Percentiles rank a stretch among this genome's conserved stretches.
Evolutionary conservation across 2,797 vertebrate genomes (phyloP).

Genomic region (Oreochromis mossambicus): DNA sequence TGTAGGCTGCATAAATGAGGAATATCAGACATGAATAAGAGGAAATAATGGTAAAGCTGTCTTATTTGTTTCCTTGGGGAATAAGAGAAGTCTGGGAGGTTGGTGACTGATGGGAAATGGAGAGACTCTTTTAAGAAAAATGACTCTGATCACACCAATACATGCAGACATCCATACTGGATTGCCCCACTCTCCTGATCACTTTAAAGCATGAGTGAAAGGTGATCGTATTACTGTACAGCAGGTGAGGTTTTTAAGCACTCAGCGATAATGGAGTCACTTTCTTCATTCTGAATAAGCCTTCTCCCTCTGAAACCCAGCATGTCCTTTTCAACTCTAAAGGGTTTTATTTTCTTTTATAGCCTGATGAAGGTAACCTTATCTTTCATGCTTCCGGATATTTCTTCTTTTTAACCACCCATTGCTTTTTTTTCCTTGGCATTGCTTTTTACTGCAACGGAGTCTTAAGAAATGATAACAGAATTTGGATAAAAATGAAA

Average conservation of each 20-base stretch:
- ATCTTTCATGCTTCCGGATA: slow-evolving; percentile 11
- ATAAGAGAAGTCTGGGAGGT: not conserved
- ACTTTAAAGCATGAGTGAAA: not conserved
- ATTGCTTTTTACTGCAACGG: not conserved
- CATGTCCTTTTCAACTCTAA: slow-evolving; percentile 10
- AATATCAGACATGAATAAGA: not conserved
- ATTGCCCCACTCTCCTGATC: not conserved
- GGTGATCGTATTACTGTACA: not conserved
- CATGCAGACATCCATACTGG: not conserved
- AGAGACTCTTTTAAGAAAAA: not conserved
- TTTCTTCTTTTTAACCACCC: not conserved
- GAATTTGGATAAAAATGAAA: slow-evolving; percentile 3
- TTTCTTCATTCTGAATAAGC: not conserved
- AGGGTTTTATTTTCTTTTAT: not conserved
- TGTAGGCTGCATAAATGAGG: not conserved
- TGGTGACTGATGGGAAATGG: not conserved
- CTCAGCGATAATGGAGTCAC: not conserved
- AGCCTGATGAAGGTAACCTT: not conserved
- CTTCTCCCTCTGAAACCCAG: not conserved
- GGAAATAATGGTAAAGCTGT: not conserved
- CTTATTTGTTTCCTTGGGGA: not conserved
- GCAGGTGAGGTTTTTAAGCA: not conserved
- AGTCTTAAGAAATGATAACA: not conserved
- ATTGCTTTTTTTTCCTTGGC: not conserved
- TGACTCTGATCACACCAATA: not conserved